phyloP scores from a whole-genome alignment of 2,888 invertebrate genomes.

The Prosapia bicincta region DNA sequence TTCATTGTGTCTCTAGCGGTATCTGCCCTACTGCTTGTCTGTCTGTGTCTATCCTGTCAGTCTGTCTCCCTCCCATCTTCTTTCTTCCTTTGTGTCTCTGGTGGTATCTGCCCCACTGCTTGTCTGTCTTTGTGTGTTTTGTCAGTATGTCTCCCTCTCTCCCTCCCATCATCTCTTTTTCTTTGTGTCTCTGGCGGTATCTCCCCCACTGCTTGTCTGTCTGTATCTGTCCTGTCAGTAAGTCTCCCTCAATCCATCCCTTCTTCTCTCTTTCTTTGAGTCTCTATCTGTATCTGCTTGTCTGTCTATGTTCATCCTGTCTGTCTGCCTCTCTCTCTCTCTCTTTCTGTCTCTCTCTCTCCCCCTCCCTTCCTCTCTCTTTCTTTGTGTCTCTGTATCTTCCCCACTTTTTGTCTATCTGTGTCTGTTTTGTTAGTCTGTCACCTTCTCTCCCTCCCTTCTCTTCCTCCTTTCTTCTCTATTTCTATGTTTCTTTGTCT shows the following conservation, averaged over 20 bases:
- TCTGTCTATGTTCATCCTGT: neutral
- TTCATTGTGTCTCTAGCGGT: neutral
- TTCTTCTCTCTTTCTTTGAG: no score
- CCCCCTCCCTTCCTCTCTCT: conserved; percentile 5
- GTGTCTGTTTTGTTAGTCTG: neutral
- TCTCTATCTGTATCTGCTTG: neutral
- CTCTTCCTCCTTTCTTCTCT: neutral
- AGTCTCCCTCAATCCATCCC: no score
- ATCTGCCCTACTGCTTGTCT: neutral
- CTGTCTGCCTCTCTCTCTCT: no score
- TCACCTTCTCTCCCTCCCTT: neutral
- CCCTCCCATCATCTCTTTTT: neutral
- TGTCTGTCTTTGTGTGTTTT: neutral
- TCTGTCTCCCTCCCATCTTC: neutral
- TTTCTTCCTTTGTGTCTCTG: neutral
- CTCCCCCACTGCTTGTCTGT: no score
- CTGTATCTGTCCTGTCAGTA: no score
- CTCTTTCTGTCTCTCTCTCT: conserved; percentile 7
- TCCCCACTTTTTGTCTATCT: conserved; percentile 11
- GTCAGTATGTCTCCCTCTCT: neutral
- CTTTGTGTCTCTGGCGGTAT: neutral
- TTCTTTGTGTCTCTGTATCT: no score
- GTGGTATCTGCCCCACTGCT: neutral
- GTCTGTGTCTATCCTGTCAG: neutral
- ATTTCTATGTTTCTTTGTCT: neutral